Base-by-base conservation (phyloP, 2,113 vertebrate genomes). In the Daboia siamensis region DNA sequence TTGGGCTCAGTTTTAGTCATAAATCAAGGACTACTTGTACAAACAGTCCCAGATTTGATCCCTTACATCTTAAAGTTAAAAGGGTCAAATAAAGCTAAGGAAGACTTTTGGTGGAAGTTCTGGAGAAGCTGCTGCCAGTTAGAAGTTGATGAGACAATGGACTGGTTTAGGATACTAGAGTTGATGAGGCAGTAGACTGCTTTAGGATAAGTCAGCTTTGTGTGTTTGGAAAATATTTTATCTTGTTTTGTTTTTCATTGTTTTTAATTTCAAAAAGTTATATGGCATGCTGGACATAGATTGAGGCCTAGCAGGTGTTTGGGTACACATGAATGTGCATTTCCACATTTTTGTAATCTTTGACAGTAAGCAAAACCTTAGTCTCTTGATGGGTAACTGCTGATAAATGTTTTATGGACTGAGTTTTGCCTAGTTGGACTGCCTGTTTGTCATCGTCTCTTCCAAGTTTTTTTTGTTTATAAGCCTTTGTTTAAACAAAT, bases 381-480 rank as follows among this genome's bases (percentile, higher is more conserved):
- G 55, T 17, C 56, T 39, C 46, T 89, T 89, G 44, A 13, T 46
- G 33, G 33, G 56, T 80, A 39, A 44, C 17, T 44, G 33, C 33
- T 80, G 74, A 80, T 44, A 80, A 39, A 80, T 80, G 15, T 46
- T 89, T 26, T 61, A 57, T 59, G 33, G 23, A 44, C 26, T 90
- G 89, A 24, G 26, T 64, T 90, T 90, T 74, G 59, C 59, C 26
- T n/a, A 9, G 8, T 2, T 69, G 61, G 29, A 51, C 64, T 7
- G 26, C 46, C 15, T 51, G 15, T 90, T 69, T 52, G 15, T 51
- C 52, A 26, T n/a, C 5, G 17, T 52, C 44, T n/a, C 33, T 89
- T 89, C 88, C 88, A 89, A 89, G 57, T 61, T 59, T 80, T 89
- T 89, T 89, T 89, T 89, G 88, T 89, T 90, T 90, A 90, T 69